Evolutionary conservation across 2,113 vertebrate genomes (phyloP).

Genomic region (Athene noctua): DNA sequence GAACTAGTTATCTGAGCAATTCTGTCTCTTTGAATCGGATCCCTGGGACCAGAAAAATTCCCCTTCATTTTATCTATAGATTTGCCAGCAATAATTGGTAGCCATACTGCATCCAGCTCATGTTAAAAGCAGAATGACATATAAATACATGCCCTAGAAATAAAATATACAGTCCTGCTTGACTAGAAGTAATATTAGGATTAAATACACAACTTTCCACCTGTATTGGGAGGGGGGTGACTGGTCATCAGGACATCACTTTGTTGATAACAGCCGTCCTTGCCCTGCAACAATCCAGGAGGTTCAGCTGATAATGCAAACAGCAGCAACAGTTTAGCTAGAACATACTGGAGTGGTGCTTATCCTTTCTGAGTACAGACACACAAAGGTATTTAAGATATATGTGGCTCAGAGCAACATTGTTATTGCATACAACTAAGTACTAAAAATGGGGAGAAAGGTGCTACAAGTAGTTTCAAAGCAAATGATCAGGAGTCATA

Average conservation of each 20-base stretch:
- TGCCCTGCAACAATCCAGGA: neutral
- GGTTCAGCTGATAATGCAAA: neutral
- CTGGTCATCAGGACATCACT: neutral
- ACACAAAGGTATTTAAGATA: neutral
- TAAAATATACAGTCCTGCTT: neutral
- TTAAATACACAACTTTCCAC: neutral
- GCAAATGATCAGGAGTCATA: neutral
- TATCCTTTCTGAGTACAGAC: neutral
- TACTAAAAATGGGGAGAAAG: neutral
- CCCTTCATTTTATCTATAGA: neutral
- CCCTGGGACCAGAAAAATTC: neutral
- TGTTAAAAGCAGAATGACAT: neutral
- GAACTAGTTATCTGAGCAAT: neutral
- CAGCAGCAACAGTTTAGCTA: neutral
- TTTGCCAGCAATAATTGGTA: neutral
- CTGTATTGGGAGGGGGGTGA: neutral
- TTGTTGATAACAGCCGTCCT: neutral
- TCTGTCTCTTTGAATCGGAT: neutral
- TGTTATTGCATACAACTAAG: neutral
- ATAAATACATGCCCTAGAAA: neutral
- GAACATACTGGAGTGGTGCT: neutral
- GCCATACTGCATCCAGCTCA: neutral
- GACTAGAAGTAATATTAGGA: neutral
- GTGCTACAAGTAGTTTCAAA: neutral
- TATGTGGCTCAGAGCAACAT: neutral